Base-by-base conservation (phyloP, 2,888 invertebrate genomes). In the Ptychoptera contaminata region DNA sequence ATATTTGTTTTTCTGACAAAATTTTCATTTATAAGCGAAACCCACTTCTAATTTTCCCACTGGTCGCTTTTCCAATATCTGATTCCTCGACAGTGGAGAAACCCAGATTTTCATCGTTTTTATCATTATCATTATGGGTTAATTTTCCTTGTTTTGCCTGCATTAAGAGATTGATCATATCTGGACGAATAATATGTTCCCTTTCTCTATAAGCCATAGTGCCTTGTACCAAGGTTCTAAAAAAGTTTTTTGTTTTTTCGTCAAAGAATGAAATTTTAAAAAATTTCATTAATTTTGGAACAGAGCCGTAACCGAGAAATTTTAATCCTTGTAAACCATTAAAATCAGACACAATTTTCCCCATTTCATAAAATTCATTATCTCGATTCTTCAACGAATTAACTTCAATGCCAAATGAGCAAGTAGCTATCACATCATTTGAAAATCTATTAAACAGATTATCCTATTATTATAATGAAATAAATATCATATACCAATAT, bases 151-250 rank as follows among this genome's bases (percentile, higher is more conserved):
- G 68, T 46, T 62, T 64, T 9, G 68, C 65, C 52, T 70, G 65
- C 62, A 70, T 62, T 1, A 71, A 57, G 6, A 70, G 50, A 41
- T 71, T 63, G 15, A 71, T 65, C 65, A 71, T 67, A 16, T 43
- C 43, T 11, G 43, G 43, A 16, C 43, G 37, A 37, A 43, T 11
- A 37, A 43, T 43, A 8, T 7, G 2, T 6, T 37, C 7, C 15
- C 30, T n/a, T 10, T 43, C 30, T 30, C 43, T 12, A 11, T 43
- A 5, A 11, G 10, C 15, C 15, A 43, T 37, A 2, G 43, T 29
- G 23, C 29, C 43, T 12, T 43, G 43, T 11, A 43, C 37, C 8
- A 37, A 30, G 4, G 8, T 30, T 16, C 37, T 29, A 15, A 43
- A 43, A 31, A 37, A 42, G 3, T n/a, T 35, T 12, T 10, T 1